A percentile compares a stretch with the other conserved stretches of the same genome.
phyloP scores from a whole-genome alignment of 2,113 vertebrate species.

The Stigmatopora argus region DNA sequence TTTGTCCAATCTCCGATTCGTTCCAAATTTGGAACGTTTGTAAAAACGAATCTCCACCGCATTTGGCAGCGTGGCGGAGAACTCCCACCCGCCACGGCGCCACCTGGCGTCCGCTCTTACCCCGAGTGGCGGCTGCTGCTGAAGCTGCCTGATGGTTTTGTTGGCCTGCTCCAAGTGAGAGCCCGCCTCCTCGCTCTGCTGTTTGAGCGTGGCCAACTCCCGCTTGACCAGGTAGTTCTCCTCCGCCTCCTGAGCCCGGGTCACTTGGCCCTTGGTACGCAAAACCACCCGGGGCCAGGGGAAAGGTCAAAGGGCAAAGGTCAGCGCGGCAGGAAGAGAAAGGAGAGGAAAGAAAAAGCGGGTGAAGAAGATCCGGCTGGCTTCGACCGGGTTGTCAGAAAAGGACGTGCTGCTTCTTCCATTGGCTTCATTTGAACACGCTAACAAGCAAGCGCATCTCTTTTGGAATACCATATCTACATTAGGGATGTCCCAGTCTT shows the following conservation, averaged over 20 bases:
- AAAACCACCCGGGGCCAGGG: slow-evolving; percentile 69
- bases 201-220: slow-evolving; percentile 96
- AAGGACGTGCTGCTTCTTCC: slow-evolving; percentile 49
- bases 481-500: too few species aligned
- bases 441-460: not conserved
- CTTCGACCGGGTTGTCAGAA: slow-evolving; percentile 25
- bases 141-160: slow-evolving; percentile 89
- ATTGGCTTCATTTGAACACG: slow-evolving; percentile 8
- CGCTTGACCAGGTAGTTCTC: slow-evolving; percentile 99
- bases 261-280: slow-evolving; percentile 99
- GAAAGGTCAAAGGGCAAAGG: slow-evolving; percentile 32
- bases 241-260: slow-evolving; percentile 98
- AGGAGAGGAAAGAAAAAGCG: slow-evolving; percentile 25
- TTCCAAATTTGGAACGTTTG: too few species aligned
- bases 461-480: not conserved
- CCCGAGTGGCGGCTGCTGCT: slow-evolving; percentile 76
- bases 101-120: slow-evolving; percentile 78
- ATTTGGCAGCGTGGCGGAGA: not conserved
- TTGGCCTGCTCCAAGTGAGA: slow-evolving; percentile 93
- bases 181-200: slow-evolving; percentile 91
- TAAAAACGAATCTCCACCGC: too few species aligned
- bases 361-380: slow-evolving; percentile 24
- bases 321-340: slow-evolving; percentile 43
- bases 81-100: not conserved
- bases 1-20: too few species aligned